These are phyloP conservation scores for Oscheius sp. DNA, from an alignment of 2,888 invertebrate species.

Conservation along the genomic window DNA sequence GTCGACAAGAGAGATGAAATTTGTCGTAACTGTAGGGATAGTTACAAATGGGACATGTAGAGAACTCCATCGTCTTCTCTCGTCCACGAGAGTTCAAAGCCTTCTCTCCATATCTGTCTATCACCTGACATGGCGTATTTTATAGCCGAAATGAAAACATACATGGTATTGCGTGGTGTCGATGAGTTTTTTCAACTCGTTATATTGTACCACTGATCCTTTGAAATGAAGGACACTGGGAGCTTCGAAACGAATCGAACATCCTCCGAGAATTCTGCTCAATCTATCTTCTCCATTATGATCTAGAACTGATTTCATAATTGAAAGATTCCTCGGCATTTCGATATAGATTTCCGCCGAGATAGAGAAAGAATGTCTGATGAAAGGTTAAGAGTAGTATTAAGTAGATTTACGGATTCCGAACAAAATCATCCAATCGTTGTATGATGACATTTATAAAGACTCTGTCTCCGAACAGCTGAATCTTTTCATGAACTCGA, in stretches of 20 bases:
- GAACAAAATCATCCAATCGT: not conserved
- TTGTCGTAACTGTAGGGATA: not conserved
- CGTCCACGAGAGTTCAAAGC: not conserved
- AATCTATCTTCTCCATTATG: not conserved
- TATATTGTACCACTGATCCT: conserved; percentile 13
- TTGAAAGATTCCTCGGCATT: conserved; percentile 1
- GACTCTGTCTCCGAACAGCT: not conserved
- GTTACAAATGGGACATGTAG: conserved; percentile 9
- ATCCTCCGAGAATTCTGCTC: not conserved
- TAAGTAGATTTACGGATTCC: not conserved
- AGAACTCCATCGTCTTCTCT: not conserved
- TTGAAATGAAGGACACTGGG: not conserved
- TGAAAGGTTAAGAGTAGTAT: not conserved
- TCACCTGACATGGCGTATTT: not conserved
- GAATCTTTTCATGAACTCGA: conserved; percentile 14
- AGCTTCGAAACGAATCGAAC: not conserved
- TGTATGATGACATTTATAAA: not conserved
- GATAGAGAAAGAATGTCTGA: not conserved
- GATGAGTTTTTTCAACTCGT: not conserved
- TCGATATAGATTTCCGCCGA: conserved; percentile 1
- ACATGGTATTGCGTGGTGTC: conserved; percentile 11
- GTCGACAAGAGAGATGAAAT: conserved; percentile 2
- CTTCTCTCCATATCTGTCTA: not conserved
- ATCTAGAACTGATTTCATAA: not conserved
- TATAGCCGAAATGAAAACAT: not conserved